Conservation (phyloP, 2,113 vertebrate genomes). For the Nycticebus coucang region DNA sequence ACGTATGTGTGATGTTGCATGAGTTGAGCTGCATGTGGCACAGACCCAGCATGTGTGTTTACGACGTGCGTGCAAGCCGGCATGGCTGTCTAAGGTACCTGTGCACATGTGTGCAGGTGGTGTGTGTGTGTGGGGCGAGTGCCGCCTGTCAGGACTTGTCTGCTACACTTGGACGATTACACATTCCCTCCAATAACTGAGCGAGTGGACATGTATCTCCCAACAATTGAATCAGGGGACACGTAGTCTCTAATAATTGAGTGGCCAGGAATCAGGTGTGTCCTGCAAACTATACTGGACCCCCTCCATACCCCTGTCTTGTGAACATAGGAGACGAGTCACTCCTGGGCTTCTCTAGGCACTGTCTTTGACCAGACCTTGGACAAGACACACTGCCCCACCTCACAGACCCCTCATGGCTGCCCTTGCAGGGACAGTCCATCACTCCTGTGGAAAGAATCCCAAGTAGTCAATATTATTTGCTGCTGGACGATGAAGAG, state of each 20-base stretch:
- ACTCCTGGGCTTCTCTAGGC: neutral
- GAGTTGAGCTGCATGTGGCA: neutral
- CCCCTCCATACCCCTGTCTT: accelerated
- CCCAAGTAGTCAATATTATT: neutral
- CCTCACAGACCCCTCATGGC: neutral
- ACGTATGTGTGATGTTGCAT: accelerated
- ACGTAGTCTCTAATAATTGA: neutral
- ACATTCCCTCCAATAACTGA: neutral
- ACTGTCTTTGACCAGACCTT: neutral
- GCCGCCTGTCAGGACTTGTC: neutral
- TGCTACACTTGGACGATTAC: neutral
- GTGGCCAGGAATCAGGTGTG: neutral
- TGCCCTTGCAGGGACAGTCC: neutral
- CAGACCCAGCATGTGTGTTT: neutral
- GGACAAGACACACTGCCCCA: no score
- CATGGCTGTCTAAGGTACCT: neutral
- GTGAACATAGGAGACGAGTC: neutral
- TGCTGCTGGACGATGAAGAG: neutral
- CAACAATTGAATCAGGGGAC: neutral
- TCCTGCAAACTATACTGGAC: neutral
- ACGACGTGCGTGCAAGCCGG: neutral
- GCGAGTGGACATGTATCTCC: neutral
- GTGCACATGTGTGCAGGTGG: no score
- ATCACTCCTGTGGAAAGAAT: neutral
- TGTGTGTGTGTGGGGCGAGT: neutral